Percentiles rank a stretch among this genome's conserved stretches.
Conservation (phyloP, 2,113 vertebrate species). For the Chunga burmeisteri region DNA sequence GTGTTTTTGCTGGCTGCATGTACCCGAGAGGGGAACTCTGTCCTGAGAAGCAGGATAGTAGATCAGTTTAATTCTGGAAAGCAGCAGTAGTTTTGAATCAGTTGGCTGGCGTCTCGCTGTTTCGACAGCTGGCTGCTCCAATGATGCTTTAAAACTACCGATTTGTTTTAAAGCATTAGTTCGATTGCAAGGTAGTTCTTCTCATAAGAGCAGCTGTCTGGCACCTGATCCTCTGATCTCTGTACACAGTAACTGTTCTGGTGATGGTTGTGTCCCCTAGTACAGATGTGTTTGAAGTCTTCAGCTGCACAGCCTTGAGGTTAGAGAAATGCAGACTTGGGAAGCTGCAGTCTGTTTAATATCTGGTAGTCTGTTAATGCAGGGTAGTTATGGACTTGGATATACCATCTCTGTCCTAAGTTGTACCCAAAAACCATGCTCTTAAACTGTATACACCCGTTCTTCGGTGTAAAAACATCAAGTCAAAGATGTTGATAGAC, state of each 20-base stretch:
- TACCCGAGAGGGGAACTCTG: neutral
- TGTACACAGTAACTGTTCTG: neutral
- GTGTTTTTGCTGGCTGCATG: neutral
- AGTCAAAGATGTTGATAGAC: neutral
- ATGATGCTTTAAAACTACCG: too few relatives aligned
- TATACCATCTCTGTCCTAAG: neutral
- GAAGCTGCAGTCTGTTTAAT: neutral
- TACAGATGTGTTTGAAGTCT: neutral
- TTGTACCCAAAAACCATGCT: neutral
- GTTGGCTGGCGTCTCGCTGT: neutral
- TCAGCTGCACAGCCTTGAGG: neutral
- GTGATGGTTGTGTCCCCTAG: neutral
- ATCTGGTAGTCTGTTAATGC: neutral
- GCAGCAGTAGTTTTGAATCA: neutral
- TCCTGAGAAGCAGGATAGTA: neutral
- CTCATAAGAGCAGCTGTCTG: neutral
- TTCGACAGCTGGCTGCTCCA: neutral
- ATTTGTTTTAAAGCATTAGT: neutral
- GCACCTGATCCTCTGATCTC: neutral
- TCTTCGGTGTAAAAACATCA: neutral
- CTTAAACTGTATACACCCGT: neutral
- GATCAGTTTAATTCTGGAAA: neutral
- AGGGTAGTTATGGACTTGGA: neutral
- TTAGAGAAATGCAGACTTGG: neutral
- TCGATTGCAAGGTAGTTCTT: neutral